Conservation (phyloP, 2,797 vertebrate genomes). For the Aeoliscus strigatus region DNA sequence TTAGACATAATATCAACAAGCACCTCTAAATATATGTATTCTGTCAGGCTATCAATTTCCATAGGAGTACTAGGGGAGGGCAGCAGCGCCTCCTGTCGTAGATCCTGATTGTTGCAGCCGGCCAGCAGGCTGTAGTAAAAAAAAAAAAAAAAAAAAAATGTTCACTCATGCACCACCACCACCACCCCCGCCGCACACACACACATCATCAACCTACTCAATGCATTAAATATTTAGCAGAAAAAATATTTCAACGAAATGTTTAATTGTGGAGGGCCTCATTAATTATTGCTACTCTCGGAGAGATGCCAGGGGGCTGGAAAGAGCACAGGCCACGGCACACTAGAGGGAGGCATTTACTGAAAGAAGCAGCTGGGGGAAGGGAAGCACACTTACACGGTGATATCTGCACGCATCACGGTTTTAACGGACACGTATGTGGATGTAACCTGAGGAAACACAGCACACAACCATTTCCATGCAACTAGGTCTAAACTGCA, state of each 20-base stretch:
- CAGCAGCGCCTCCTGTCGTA: constrained; percentile 55
- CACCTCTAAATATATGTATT: not conserved
- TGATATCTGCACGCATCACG: constrained; percentile 15
- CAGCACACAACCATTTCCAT: not conserved
- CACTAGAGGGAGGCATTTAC: constrained; percentile 20
- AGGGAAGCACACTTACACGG: constrained; percentile 32
- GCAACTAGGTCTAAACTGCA: constrained; percentile 6
- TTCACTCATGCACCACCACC: constrained; percentile 58
- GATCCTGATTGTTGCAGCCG: constrained; percentile 42
- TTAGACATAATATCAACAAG: too few relatives aligned
- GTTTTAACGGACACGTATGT: constrained; percentile 1
- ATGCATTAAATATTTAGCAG: constrained; percentile 62
- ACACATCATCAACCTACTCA: constrained; percentile 37
- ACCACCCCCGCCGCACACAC: constrained; percentile 22
- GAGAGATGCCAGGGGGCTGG: constrained; percentile 25
- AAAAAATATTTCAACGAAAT: constrained; percentile 59
- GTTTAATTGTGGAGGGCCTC: constrained; percentile 63
- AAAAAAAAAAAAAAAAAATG: constrained; percentile 16
- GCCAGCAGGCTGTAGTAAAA: constrained; percentile 55
- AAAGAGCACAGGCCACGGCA: constrained; percentile 18
- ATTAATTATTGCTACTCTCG: constrained; percentile 69
- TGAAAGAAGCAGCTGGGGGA: constrained; percentile 36
- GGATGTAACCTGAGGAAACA: not conserved
- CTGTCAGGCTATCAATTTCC: constrained; percentile 6
- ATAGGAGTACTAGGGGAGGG: constrained; percentile 16